Evolutionary conservation across 2,797 vertebrate species (phyloP), one percentile per base, ranked within the genome.

Genomic region (Botia kubotai): DNA sequence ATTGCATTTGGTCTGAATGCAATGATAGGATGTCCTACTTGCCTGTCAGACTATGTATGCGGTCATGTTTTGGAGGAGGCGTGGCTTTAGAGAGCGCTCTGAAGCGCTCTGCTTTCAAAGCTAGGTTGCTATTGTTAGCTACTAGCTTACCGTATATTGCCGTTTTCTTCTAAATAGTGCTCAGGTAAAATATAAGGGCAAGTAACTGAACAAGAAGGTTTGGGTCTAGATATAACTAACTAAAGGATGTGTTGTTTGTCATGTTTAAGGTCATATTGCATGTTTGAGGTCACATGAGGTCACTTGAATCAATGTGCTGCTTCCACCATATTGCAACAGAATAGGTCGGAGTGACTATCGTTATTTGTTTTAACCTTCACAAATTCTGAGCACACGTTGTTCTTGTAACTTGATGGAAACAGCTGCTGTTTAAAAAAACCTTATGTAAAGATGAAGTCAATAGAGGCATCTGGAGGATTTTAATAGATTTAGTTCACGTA

Each of bases 361-460:
- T 72, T 39, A 55, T 72, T 62, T 70, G 33, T 52, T 55, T 53
- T 3, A n/a, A 46, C 10, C 60, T 79, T 79, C 3, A 58, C 29
- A 48, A 26, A 58, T 13, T n/a, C 46, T 53, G 58, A 65, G 19
- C 58, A 72, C 72, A 43, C 65, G 77, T 53, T 79, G n/a, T 79
- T 79, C 46, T 26, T 60, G 52, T 52, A 71, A 79, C 69, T 46
- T 72, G n/a, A 14, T 71, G 53, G 62, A 78, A 78, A 50, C 67
- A 71, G 67, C 39, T 78, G 76, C 39, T 78, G 58, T 79, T 50
- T 71, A 70, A 78, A 78, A 78, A 23, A 78, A 78, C 46, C 67
- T 36, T 53, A 39, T 72, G 29, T 72, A 79, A 21, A 52, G 39
- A 79, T 50, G 39, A 8, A 79, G 68, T 65, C 58, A 72, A 43